Evolutionary conservation across 2,113 vertebrate genomes (phyloP).

Genomic region (Sturnira hondurensis): DNA sequence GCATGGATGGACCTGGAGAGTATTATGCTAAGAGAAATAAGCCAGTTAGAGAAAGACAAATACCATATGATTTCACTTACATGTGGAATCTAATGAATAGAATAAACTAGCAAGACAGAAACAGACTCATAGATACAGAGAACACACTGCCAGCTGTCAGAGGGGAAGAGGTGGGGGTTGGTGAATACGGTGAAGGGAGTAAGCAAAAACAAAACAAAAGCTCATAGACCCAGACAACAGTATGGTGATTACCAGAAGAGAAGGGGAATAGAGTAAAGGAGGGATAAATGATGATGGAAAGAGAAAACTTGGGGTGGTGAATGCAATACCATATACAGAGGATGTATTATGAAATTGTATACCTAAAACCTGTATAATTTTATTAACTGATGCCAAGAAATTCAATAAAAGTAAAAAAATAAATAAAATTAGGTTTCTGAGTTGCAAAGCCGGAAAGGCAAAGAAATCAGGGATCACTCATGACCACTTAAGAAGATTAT

Average conservation of each 20-base stretch:
- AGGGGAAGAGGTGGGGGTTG: background rate
- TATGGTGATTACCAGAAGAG: background rate
- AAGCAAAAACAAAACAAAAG: background rate
- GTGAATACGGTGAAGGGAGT: background rate
- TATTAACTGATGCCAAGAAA: background rate
- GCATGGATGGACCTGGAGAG: background rate
- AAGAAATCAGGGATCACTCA: constrained; percentile 26
- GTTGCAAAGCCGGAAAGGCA: constrained; percentile 25
- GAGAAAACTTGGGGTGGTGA: background rate
- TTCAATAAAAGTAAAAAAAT: background rate
- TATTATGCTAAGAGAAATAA: background rate
- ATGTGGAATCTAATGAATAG: background rate
- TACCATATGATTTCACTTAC: background rate
- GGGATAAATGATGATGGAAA: background rate
- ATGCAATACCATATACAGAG: background rate
- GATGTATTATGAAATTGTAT: background rate
- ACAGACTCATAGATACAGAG: background rate
- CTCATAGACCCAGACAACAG: background rate
- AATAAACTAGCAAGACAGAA: background rate
- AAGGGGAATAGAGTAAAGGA: background rate
- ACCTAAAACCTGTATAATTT: background rate
- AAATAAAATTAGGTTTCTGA: background rate
- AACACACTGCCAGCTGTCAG: background rate
- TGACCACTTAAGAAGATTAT: background rate
- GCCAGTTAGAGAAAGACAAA: background rate